These are phyloP conservation scores for Tigriopus japonicus DNA, from an alignment of 1,140 invertebrate genomes.

Conservation along the genomic window DNA sequence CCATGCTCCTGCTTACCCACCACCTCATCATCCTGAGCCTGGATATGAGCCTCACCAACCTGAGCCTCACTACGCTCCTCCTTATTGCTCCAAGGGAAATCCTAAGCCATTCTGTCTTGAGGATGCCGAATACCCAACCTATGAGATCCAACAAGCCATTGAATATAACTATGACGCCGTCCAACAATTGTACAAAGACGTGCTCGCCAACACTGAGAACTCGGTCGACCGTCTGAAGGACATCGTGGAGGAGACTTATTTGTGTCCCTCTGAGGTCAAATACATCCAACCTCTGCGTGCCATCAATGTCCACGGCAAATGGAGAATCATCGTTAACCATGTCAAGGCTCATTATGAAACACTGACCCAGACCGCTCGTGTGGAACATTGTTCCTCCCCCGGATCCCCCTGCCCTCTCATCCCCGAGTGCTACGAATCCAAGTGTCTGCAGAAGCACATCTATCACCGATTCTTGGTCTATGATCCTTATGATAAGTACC, in stretches of 20 bases:
- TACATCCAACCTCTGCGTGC: conserved; percentile 22
- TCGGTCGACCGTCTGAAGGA: conserved; percentile 18
- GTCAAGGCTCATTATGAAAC: conserved; percentile 15
- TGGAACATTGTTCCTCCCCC: conserved; percentile 20
- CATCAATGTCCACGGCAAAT: conserved; percentile 20
- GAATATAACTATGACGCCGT: conserved; percentile 19
- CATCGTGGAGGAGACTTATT: too few species aligned
- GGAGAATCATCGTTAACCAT: conserved; percentile 22
- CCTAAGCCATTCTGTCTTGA: conserved; percentile 20
- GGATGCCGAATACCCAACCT: conserved; percentile 20
- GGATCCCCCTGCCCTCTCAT: conserved; percentile 19
- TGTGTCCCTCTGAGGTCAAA: too few species aligned
- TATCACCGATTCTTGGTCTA: conserved; percentile 18
- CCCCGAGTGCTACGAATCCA: conserved; percentile 20
- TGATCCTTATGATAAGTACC: conserved; percentile 19
- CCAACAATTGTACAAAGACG: conserved; percentile 18
- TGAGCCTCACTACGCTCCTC: conserved; percentile 9
- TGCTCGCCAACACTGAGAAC: conserved; percentile 18
- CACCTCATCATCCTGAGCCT: too few species aligned
- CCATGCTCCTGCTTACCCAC: not conserved
- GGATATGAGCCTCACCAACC: not conserved
- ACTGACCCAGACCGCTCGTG: conserved; percentile 14
- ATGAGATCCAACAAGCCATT: conserved; percentile 18
- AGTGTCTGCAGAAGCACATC: conserved; percentile 22
- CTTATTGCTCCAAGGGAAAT: conserved; percentile 18